These are phyloP conservation scores for Gadus macrocephalus DNA, from an alignment of 2,113 vertebrate genomes.

Conservation along the genomic window DNA sequence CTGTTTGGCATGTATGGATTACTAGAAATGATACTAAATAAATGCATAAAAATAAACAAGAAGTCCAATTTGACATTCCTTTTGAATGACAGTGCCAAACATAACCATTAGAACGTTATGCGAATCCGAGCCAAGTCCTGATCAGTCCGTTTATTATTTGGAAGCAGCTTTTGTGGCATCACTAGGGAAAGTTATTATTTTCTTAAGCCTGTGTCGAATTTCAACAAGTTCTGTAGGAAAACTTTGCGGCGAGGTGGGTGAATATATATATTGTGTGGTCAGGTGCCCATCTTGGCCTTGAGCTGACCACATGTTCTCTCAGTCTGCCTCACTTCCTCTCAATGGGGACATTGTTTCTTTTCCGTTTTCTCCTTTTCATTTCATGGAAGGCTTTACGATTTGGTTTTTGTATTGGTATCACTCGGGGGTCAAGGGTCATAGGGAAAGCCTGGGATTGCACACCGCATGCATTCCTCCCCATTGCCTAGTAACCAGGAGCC, in stretches of 20 bases:
- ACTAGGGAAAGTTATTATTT: slow-evolving; percentile 45
- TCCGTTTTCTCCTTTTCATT: slow-evolving; percentile 38
- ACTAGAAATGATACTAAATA: slow-evolving; percentile 25
- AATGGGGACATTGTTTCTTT: slow-evolving; percentile 48
- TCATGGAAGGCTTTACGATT: slow-evolving; percentile 47
- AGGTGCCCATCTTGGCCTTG: slow-evolving; percentile 47
- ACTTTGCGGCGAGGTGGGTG: slow-evolving; percentile 33
- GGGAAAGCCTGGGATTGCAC: slow-evolving; percentile 24
- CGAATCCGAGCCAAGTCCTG: slow-evolving; percentile 43
- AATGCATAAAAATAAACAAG: slow-evolving; percentile 29
- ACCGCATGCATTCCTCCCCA: slow-evolving; percentile 34
- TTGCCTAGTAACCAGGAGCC: slow-evolving; percentile 30
- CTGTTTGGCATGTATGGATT: slow-evolving; percentile 18
- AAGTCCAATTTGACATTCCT: slow-evolving; percentile 15
- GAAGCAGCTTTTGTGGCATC: slow-evolving; percentile 50
- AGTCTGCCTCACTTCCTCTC: slow-evolving; percentile 29
- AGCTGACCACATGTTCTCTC: slow-evolving; percentile 45
- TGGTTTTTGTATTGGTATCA: slow-evolving; percentile 46
- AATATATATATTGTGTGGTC: slow-evolving; percentile 46
- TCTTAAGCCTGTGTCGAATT: slow-evolving; percentile 45
- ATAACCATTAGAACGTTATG: slow-evolving; percentile 48
- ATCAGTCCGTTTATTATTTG: slow-evolving; percentile 59
- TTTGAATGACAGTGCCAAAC: slow-evolving; percentile 47
- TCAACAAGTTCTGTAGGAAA: slow-evolving; percentile 58
- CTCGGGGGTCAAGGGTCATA: slow-evolving; percentile 40